A percentile compares a stretch with the other conserved stretches of the same genome.
phyloP scores from a whole-genome alignment of 2,113 vertebrate genomes.

The Channa maculata region DNA sequence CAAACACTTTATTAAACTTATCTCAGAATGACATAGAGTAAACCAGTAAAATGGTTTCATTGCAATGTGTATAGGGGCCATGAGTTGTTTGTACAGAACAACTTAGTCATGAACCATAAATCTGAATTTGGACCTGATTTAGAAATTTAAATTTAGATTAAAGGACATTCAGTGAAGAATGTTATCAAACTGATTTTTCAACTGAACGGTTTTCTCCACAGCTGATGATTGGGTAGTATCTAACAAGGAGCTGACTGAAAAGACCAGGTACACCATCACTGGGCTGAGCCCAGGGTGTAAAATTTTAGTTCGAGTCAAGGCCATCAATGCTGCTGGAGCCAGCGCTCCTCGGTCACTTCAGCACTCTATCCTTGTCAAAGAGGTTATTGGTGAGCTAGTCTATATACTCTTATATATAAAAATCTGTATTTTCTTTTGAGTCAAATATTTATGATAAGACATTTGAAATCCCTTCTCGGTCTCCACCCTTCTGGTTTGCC shows the following conservation, averaged over 20 bases:
- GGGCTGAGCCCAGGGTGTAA: conserved; percentile 87
- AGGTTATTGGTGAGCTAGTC: conserved; percentile 90
- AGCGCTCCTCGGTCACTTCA: conserved; percentile 89
- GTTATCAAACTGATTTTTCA: background rate
- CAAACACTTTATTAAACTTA: too few species aligned
- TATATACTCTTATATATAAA: too few species aligned
- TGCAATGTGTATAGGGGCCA: too few species aligned
- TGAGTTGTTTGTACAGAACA: too few species aligned
- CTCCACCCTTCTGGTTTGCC: background rate
- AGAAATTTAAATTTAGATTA: background rate
- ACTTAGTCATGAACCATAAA: too few species aligned
- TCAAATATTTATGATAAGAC: background rate
- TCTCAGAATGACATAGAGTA: too few species aligned
- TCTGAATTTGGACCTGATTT: background rate
- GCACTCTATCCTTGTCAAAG: conserved; percentile 92
- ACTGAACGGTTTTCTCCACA: conserved; percentile 55
- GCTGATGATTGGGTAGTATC: conserved; percentile 90
- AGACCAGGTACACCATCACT: conserved; percentile 92
- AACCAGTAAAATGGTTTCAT: too few species aligned
- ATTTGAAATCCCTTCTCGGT: background rate
- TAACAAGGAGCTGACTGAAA: conserved; percentile 91
- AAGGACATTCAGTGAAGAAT: too few species aligned
- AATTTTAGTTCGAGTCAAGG: conserved; percentile 94
- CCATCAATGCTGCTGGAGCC: conserved; percentile 91
- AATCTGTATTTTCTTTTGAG: background rate